Conservation (phyloP, 2,888 invertebrate genomes). For the Aleiodes leptofemur region DNA sequence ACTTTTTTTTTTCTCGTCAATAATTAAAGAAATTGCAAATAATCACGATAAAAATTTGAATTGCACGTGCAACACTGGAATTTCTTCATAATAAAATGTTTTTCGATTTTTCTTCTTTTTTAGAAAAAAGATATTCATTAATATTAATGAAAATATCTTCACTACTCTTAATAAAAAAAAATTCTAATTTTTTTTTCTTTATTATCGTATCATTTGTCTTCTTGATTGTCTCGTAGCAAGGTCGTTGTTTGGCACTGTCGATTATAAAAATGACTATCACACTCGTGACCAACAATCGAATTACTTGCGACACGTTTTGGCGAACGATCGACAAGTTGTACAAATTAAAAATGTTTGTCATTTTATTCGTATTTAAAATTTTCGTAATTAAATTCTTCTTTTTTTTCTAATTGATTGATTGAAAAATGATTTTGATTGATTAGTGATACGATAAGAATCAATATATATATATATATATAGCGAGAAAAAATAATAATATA, state of each 20-base stretch:
- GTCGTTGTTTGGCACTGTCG: slow-evolving; percentile 59
- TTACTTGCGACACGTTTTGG: slow-evolving; percentile 65
- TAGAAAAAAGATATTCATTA: neutral
- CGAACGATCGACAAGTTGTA: slow-evolving; percentile 61
- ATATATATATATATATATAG: neutral
- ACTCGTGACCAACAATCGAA: slow-evolving; percentile 64
- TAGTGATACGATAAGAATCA: too few relatives aligned
- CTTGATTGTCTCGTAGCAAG: slow-evolving; percentile 50
- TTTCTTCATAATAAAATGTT: too few relatives aligned
- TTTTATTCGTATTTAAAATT: slow-evolving; percentile 49
- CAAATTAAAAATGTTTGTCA: slow-evolving; percentile 53
- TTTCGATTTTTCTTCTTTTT: neutral
- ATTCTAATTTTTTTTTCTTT: slow-evolving; percentile 40
- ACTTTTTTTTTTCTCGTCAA: too few relatives aligned
- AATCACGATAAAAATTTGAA: too few relatives aligned
- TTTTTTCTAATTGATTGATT: too few relatives aligned
- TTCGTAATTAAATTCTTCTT: neutral
- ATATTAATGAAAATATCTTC: neutral
- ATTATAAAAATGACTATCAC: slow-evolving; percentile 61
- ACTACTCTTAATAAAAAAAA: neutral
- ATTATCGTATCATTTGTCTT: slow-evolving; percentile 38
- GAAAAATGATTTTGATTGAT: too few relatives aligned
- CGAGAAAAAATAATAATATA: too few relatives aligned
- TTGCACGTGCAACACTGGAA: too few relatives aligned
- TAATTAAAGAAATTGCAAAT: too few relatives aligned